A percentile compares a stretch with the other conserved stretches of the same genome.
These are phyloP conservation scores for Phyllotreta striolata DNA, from an alignment of 2,888 invertebrate genomes.

Conservation along the genomic window DNA sequence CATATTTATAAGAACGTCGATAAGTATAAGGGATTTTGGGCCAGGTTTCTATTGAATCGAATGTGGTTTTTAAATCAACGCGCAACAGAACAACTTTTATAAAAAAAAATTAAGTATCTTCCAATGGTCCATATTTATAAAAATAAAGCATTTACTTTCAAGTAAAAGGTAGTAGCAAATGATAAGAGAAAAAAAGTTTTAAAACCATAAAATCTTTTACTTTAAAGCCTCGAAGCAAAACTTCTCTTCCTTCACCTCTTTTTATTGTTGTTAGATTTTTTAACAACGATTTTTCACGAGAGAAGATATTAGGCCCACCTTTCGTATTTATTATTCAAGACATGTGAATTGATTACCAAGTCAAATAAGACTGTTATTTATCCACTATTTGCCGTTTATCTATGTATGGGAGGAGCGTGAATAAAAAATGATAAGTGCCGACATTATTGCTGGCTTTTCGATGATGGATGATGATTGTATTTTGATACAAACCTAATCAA, in stretches of 20 bases:
- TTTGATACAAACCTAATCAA: not conserved
- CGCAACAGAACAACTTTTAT: not conserved
- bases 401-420: conserved; percentile 8
- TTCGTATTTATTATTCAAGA: conserved; percentile 3
- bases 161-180: too few species aligned
- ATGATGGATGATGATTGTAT: conserved; percentile 9
- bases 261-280: too few species aligned
- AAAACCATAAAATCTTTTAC: too few species aligned
- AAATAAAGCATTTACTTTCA: too few species aligned
- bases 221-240: too few species aligned
- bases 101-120: too few species aligned
- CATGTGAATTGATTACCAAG: conserved; percentile 13
- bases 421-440: not conserved
- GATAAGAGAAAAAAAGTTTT: too few species aligned
- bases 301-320: not conserved
- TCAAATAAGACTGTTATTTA: not conserved
- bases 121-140: too few species aligned
- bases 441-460: conserved; percentile 7
- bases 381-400: conserved; percentile 4
- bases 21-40: not conserved
- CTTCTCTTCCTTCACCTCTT: too few species aligned
- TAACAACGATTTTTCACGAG: too few species aligned
- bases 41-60: too few species aligned
- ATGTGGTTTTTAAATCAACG: not conserved
- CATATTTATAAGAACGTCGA: conserved; percentile 6